A percentile compares a stretch with the other conserved stretches of the same genome.
Evolutionary conservation across 2,888 invertebrate genomes (phyloP).

Genomic region (Pomacea canaliculata): DNA sequence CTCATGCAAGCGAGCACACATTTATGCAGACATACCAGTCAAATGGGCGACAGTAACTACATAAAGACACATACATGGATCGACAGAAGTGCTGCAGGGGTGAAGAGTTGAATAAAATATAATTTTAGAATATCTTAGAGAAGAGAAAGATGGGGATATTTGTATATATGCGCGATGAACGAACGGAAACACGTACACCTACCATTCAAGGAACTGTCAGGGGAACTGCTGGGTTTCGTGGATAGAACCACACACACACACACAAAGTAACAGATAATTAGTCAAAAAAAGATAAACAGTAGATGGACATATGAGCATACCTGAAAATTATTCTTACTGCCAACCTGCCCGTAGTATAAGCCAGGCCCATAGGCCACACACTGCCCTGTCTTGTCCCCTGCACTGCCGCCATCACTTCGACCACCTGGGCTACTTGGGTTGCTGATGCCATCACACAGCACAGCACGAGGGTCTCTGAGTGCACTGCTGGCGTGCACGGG

Average conservation of each 20-base stretch:
- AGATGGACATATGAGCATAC: conserved; percentile 36
- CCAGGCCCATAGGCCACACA: conserved; percentile 58
- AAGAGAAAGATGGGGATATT: too few relatives aligned
- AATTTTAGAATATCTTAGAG: too few relatives aligned
- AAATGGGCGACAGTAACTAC: too few relatives aligned
- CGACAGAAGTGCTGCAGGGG: too few relatives aligned
- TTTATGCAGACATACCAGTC: too few relatives aligned
- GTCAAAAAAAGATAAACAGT: too few relatives aligned
- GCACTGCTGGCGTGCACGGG: conserved; percentile 11
- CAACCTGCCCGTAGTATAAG: conserved; percentile 59
- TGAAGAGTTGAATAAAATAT: too few relatives aligned
- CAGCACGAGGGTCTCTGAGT: not conserved
- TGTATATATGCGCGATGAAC: not conserved
- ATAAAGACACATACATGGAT: too few relatives aligned
- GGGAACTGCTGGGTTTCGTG: not conserved
- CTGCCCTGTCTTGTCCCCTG: conserved; percentile 1
- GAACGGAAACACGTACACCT: too few relatives aligned
- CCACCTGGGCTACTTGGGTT: not conserved
- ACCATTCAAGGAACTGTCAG: too few relatives aligned
- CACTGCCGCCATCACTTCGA: not conserved
- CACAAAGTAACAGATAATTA: not conserved
- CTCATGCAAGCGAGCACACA: too few relatives aligned
- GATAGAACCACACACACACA: not conserved
- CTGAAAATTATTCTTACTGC: conserved; percentile 63
- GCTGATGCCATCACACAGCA: not conserved